Conservation (phyloP, 2,797 vertebrate genomes). For the Amphiprion clarkii region DNA sequence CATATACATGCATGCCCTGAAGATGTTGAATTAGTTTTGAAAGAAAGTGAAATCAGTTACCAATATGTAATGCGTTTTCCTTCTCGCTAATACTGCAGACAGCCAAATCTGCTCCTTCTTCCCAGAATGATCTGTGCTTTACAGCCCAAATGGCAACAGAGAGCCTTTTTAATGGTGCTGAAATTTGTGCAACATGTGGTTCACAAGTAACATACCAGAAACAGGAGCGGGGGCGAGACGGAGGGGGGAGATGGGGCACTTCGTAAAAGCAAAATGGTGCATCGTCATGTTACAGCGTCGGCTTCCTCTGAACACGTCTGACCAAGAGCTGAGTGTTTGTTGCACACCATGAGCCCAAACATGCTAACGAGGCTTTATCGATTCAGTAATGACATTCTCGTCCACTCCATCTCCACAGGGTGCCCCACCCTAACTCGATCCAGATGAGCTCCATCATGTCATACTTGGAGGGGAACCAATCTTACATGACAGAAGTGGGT, state of each 20-base stretch:
- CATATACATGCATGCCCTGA: too few species aligned
- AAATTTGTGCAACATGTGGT: conserved; percentile 70
- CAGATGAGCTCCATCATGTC: conserved; percentile 92
- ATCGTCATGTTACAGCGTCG: conserved; percentile 49
- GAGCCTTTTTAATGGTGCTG: conserved; percentile 55
- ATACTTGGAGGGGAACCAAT: conserved; percentile 94
- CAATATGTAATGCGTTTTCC: neutral
- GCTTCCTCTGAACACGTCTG: conserved; percentile 32
- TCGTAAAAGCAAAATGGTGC: conserved; percentile 53
- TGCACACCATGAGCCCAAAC: conserved; percentile 70
- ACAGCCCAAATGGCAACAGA: conserved; percentile 53
- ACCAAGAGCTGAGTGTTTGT: conserved; percentile 54
- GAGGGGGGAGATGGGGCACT: neutral
- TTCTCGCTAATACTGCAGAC: conserved; percentile 7
- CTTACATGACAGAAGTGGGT: conserved; percentile 91
- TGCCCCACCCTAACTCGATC: conserved; percentile 91
- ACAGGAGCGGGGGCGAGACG: conserved; percentile 44
- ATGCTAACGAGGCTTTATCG: conserved; percentile 82
- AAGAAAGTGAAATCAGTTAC: conserved; percentile 1
- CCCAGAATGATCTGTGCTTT: conserved; percentile 58
- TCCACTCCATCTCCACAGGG: conserved; percentile 88
- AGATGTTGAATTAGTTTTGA: conserved; percentile 7
- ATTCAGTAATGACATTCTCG: conserved; percentile 86
- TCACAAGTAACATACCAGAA: conserved; percentile 69
- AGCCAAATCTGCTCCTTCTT: conserved; percentile 34